A percentile compares a stretch with the other conserved stretches of the same genome.
phyloP scores from a whole-genome alignment of 1,140 invertebrate species.

The Physella acuta region DNA sequence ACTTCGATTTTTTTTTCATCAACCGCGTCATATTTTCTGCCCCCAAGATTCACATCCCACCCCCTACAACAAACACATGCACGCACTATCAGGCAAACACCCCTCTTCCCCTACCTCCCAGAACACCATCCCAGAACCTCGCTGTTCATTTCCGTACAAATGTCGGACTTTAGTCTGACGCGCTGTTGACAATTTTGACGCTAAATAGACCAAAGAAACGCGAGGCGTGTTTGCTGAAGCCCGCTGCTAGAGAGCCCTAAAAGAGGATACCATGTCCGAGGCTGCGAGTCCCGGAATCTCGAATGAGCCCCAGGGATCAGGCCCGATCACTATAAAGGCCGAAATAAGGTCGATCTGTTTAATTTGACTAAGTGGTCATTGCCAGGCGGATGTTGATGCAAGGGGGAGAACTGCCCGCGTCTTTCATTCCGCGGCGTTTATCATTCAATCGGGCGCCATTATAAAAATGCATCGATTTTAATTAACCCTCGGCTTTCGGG shows the following conservation, averaged over 20 bases:
- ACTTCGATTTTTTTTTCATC: too few relatives aligned
- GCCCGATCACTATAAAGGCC: too few relatives aligned
- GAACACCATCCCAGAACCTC: neutral
- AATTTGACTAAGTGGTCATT: neutral
- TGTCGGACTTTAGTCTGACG: neutral
- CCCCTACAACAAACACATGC: too few relatives aligned
- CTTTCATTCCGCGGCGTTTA: conserved; percentile 8
- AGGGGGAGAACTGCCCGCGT: conserved; percentile 15
- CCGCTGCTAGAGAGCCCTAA: neutral
- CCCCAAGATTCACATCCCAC: too few relatives aligned
- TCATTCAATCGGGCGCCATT: conserved; percentile 9
- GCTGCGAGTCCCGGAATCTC: too few relatives aligned
- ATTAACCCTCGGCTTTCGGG: conserved; percentile 3
- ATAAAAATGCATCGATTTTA: conserved; percentile 19
- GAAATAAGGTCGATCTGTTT: neutral
- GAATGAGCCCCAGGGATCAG: too few relatives aligned
- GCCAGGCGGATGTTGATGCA: neutral
- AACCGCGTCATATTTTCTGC: too few relatives aligned
- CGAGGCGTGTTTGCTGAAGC: neutral
- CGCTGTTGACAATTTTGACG: neutral
- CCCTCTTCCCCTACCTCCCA: neutral
- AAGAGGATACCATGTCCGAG: neutral
- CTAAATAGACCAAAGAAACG: too few relatives aligned
- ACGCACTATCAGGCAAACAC: too few relatives aligned
- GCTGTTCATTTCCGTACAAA: neutral